Conservation (phyloP, 2,888 invertebrate genomes). For the Eupithecia exiguata region DNA sequence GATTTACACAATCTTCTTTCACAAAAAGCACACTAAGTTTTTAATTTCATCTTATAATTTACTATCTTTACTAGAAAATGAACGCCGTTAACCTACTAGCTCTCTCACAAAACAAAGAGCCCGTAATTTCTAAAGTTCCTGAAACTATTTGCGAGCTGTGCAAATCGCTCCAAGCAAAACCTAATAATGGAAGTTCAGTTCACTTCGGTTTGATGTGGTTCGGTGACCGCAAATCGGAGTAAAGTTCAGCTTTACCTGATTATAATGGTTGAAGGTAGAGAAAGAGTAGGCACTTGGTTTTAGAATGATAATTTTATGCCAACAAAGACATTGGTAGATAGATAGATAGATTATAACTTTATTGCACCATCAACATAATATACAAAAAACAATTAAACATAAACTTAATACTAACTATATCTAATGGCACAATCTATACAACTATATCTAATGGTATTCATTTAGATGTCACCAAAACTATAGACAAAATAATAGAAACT, state of each 20-base stretch:
- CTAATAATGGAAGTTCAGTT: slow-evolving; percentile 13
- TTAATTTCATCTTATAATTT: background rate
- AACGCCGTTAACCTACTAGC: background rate
- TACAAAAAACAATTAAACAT: no score
- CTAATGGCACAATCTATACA: no score
- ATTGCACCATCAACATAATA: no score
- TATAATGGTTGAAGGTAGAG: background rate
- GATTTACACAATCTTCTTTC: no score
- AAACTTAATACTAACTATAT: no score
- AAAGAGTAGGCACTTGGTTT: background rate
- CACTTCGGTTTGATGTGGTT: slow-evolving; percentile 29
- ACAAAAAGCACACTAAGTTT: background rate
- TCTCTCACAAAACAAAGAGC: slow-evolving; percentile 2
- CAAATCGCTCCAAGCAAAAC: slow-evolving; percentile 14
- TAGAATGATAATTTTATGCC: no score
- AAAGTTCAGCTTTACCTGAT: background rate
- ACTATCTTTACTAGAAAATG: background rate
- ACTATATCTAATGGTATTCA: no score
- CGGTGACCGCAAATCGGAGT: slow-evolving; percentile 11
- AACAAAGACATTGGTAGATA: no score
- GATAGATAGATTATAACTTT: no score
- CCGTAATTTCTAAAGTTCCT: background rate
- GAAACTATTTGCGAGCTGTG: background rate
- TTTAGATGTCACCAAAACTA: no score
- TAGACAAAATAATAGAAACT: no score